These are phyloP conservation scores for Drosophila acutilabella DNA, from an alignment of 2,888 invertebrate species.

Conservation along the genomic window DNA sequence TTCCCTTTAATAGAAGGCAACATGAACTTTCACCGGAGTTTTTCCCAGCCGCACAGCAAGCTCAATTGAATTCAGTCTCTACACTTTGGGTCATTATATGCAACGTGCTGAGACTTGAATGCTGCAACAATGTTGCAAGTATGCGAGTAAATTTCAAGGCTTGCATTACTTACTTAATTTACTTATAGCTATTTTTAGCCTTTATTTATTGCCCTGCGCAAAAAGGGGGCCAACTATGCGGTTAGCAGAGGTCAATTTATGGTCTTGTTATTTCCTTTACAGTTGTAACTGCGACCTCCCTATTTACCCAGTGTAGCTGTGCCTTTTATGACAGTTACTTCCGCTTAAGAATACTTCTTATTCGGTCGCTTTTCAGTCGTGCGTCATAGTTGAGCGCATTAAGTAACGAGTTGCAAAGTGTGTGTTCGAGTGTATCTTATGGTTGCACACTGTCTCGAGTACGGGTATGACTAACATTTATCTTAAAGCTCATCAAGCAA, in stretches of 20 bases:
- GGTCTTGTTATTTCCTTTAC: conserved; percentile 37
- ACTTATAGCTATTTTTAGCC: conserved; percentile 69
- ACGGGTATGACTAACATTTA: conserved; percentile 2
- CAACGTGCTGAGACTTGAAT: conserved; percentile 25
- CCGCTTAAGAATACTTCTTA: conserved; percentile 41
- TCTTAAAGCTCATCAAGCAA: not conserved
- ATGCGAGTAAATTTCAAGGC: conserved; percentile 21
- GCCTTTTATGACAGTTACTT: conserved; percentile 66
- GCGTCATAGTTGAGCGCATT: conserved; percentile 36
- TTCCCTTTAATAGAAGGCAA: conserved; percentile 67
- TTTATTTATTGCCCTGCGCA: conserved; percentile 65
- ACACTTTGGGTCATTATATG: conserved; percentile 28
- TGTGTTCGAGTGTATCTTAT: conserved; percentile 19
- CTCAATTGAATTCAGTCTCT: conserved; percentile 35
- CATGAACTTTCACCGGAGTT: conserved; percentile 68
- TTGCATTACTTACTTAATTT: conserved; percentile 49
- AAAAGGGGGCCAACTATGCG: conserved; percentile 56
- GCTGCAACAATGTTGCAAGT: conserved; percentile 32
- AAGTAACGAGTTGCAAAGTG: conserved; percentile 18
- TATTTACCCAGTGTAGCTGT: not conserved
- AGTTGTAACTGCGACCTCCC: not conserved
- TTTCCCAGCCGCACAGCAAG: conserved; percentile 5
- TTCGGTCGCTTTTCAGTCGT: conserved; percentile 9
- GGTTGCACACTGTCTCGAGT: conserved; percentile 9
- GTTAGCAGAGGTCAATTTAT: conserved; percentile 69